These are phyloP conservation scores for Sturmia bella DNA, from an alignment of 2,888 invertebrate species.

Conservation along the genomic window DNA sequence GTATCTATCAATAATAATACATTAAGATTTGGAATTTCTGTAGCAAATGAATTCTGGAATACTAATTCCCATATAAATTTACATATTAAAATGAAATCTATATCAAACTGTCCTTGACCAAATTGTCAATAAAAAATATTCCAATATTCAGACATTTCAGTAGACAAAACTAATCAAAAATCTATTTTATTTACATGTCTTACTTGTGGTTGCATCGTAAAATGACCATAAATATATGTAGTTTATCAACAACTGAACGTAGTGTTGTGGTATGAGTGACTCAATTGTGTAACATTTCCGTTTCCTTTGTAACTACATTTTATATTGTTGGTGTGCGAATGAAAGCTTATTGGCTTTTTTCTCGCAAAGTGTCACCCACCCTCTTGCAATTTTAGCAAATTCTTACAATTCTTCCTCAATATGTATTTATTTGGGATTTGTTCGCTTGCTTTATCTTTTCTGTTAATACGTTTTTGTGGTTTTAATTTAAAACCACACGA, in stretches of 20 bases:
- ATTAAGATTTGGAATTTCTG: too few species aligned
- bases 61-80: too few species aligned
- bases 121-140: too few species aligned
- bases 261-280: conserved; percentile 38
- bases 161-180: conserved; percentile 21
- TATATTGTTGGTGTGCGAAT: not conserved
- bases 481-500: conserved; percentile 58
- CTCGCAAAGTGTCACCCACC: not conserved
- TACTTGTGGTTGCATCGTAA: conserved; percentile 38
- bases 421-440: conserved; percentile 12
- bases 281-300: conserved; percentile 6
- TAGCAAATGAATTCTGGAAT: too few species aligned
- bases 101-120: too few species aligned
- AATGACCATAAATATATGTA: conserved; percentile 70
- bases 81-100: too few species aligned
- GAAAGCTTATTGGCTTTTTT: not conserved
- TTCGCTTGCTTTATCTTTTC: conserved; percentile 59
- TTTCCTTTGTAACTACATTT: not conserved
- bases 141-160: too few species aligned
- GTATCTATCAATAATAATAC: too few species aligned
- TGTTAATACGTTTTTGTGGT: conserved; percentile 73
- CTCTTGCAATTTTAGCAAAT: not conserved
- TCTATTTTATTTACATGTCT: conserved; percentile 28
- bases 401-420: conserved; percentile 17
- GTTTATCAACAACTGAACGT: conserved; percentile 59